Evolutionary conservation across 2,797 vertebrate species (phyloP), one percentile per base, ranked within the genome.

Genomic region (Yasuhikotakia modesta): DNA sequence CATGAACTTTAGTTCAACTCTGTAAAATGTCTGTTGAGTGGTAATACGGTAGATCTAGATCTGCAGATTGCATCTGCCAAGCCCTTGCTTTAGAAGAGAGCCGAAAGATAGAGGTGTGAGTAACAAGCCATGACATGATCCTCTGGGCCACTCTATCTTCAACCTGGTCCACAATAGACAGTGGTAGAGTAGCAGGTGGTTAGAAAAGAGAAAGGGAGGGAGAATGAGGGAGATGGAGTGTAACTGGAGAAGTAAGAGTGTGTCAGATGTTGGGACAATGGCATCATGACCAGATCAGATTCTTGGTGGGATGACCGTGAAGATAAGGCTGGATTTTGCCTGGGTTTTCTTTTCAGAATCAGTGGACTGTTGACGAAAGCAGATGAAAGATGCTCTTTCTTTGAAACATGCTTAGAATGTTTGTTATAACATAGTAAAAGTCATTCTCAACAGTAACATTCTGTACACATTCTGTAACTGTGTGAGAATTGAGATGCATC

Each of bases 91-190:
- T n/a, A 52, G 67, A 61, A 12, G 2, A 16, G 75, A 60, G 57
- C 67, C 66, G 63, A n/a, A n/a, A n/a, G 27, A 27, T 32, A 70
- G 66, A 70, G 19, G 67, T 64, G 76, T 70, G 76, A 70, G 66
- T 78, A 78, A 78, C 76, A 78, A 46, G 3, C 16, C 74, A 60
- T 60, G 74, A 76, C 74, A 69, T 78, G 67, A 70, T 61, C 55
- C 58, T 50, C 52, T 53, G 45, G 68, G 46, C 3, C 5, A 11
- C 27, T 69, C 64, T 30, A 16, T 7, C 64, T 48, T 39, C 27
- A 68, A 58, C n/a, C 66, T 55, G 1, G 53, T 77, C 43, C 53
- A 67, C 52, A 76, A 67, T 58, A 55, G 46, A 27, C 27, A 27
- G 27, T 27, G 27, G 27, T 27, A 64, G 17, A 30, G 61, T 24